A percentile compares a stretch with the other conserved stretches of the same genome.
Evolutionary conservation across 2,113 vertebrate species (phyloP).

Genomic region (Sphaerodactylus townsendi): DNA sequence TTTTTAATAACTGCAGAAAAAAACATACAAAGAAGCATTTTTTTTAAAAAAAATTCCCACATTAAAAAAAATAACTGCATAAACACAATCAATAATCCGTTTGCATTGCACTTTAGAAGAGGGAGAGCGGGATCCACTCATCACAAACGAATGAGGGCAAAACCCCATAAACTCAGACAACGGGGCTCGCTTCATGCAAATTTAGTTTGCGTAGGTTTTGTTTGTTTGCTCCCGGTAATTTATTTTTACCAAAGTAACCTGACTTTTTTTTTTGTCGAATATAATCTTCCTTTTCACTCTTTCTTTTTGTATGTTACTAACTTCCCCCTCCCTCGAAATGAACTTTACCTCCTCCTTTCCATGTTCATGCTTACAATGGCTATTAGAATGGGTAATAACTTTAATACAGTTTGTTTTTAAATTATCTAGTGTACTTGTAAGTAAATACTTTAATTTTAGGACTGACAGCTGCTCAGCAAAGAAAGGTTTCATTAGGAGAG

Average conservation of each 20-base stretch:
- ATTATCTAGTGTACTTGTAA: slow-evolving; percentile 40
- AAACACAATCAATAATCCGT: slow-evolving; percentile 83
- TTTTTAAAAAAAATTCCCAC: slow-evolving; percentile 54
- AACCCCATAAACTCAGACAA: slow-evolving; percentile 32
- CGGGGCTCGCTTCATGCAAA: neutral
- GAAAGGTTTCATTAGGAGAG: slow-evolving; percentile 25
- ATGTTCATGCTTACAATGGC: slow-evolving; percentile 60
- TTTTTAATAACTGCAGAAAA: slow-evolving; percentile 73
- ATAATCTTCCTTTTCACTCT: slow-evolving; percentile 27
- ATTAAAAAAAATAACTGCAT: slow-evolving; percentile 70
- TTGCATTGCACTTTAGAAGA: slow-evolving; percentile 80
- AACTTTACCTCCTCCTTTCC: slow-evolving; percentile 42
- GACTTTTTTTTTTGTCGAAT: slow-evolving; percentile 40
- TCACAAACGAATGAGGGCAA: slow-evolving; percentile 60
- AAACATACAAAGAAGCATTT: slow-evolving; percentile 79
- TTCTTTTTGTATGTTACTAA: neutral
- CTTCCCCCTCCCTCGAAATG: neutral
- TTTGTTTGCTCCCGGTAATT: slow-evolving; percentile 38
- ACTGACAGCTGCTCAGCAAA: slow-evolving; percentile 61
- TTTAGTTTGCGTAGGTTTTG: slow-evolving; percentile 17
- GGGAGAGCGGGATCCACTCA: slow-evolving; percentile 52
- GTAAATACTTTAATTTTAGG: slow-evolving; percentile 57
- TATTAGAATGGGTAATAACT: slow-evolving; percentile 53
- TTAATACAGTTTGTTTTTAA: neutral
- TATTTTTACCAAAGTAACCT: slow-evolving; percentile 35